Evolutionary conservation across 2,888 invertebrate species (phyloP), one percentile per base, ranked within the genome.

Genomic region (Lasioglossum villosulum): DNA sequence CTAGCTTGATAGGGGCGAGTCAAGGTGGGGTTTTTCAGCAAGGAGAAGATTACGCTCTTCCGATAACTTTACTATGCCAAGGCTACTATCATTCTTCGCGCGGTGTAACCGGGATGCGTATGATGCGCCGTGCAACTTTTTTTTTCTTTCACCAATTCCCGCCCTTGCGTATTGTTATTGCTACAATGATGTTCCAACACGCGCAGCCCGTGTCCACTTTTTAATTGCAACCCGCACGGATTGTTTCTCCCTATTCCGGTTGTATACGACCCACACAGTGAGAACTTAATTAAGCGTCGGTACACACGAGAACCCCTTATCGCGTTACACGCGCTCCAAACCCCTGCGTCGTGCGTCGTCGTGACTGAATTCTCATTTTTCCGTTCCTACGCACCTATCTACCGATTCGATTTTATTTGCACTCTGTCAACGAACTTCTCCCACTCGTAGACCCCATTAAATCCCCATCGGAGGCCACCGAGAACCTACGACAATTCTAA

Each of bases 31-130:
- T 59, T 78, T 83, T 88, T 82, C 75, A 83, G 80, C 66, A 78
- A 79, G 77, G 82, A 87, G 88, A 89, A 84, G 86, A 87, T 84
- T 88, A 87, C 86, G 77, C 71, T 86, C 83, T 86, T 83, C 81
- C 82, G 84, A 83, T 84, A 86, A 88, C 83, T 88, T 86, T 80
- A 86, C 84, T 82, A 77, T 84, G 82, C 87, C 90, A 90, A 91
- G 91, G 91, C 90, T 88, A 89, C 86, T 81, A 88, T 82, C 86
- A 81, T 82, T 82, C 75, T 79, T 72, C 86, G 87, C 52, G 80
- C 52, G 72, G 63, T 75, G 27, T 68, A 73, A 5, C 52, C 68
- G n/a, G 84, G 63, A 84, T 42, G 72, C 63, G 73, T 73, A 83
- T 66, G 48, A 34, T 73, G 75, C n/a, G 59, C 27, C 48, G 27